Conservation (phyloP, 2,888 invertebrate genomes). For the Meganola albula region DNA sequence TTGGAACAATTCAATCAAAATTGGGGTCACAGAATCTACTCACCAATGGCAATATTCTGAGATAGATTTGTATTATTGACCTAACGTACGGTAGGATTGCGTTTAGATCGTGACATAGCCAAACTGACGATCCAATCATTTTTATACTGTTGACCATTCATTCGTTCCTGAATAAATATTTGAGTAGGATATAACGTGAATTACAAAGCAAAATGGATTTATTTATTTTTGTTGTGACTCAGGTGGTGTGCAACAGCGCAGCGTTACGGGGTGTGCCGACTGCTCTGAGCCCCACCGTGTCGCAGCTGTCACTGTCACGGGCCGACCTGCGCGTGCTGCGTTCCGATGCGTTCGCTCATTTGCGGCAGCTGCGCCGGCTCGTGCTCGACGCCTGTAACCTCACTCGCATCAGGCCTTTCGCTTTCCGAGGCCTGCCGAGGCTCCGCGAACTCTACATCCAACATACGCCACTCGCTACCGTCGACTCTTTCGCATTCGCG, state of each 20-base stretch:
- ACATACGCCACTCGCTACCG: slow-evolving; percentile 87
- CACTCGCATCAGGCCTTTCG: slow-evolving; percentile 87
- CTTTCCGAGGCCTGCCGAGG: slow-evolving; percentile 88
- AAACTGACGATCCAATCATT: slow-evolving; percentile 36
- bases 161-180: slow-evolving; percentile 20
- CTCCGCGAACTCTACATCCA: slow-evolving; percentile 90
- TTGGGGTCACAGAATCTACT: slow-evolving; percentile 44
- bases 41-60: slow-evolving; percentile 46
- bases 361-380: slow-evolving; percentile 87
- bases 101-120: slow-evolving; percentile 43
- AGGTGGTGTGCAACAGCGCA: slow-evolving; percentile 94
- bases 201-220: slow-evolving; percentile 12
- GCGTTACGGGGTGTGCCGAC: slow-evolving; percentile 88
- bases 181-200: slow-evolving; percentile 26
- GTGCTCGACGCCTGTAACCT: slow-evolving; percentile 93
- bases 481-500: slow-evolving; percentile 90
- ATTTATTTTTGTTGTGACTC: slow-evolving; percentile 38
- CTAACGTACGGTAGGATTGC: slow-evolving; percentile 49
- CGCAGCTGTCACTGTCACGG: slow-evolving; percentile 90
- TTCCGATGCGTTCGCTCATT: slow-evolving; percentile 89
- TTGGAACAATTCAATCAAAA: slow-evolving; percentile 67
- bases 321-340: slow-evolving; percentile 89
- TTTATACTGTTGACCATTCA: slow-evolving; percentile 28
- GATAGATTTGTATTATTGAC: slow-evolving; percentile 64
- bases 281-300: slow-evolving; percentile 85